Percentiles rank a stretch among this genome's conserved stretches.
Evolutionary conservation across 1,140 invertebrate species (phyloP).

Genomic region (Galleria mellonella): DNA sequence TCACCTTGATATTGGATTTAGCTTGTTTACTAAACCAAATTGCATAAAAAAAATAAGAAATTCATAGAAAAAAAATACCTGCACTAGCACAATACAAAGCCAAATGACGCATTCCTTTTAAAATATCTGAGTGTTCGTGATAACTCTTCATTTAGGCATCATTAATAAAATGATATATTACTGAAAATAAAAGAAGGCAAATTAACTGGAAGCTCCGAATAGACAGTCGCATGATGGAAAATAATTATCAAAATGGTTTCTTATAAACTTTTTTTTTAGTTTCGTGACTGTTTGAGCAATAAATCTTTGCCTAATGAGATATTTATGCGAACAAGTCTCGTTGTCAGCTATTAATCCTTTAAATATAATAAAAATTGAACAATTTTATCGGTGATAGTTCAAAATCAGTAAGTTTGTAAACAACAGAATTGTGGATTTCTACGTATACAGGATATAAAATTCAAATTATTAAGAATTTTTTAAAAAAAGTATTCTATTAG

Average conservation of each 20-base stretch:
- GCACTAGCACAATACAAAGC: too few relatives aligned
- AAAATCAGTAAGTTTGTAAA: conserved; percentile 18
- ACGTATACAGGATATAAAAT: too few relatives aligned
- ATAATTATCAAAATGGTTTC: conserved; percentile 64
- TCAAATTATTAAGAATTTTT: too few relatives aligned
- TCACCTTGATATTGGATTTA: too few relatives aligned
- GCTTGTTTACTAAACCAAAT: too few relatives aligned
- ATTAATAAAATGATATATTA: conserved; percentile 69
- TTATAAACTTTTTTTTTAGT: conserved; percentile 58
- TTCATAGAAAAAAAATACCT: too few relatives aligned
- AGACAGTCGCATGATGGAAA: conserved; percentile 70
- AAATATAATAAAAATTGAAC: background rate
- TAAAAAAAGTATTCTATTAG: too few relatives aligned
- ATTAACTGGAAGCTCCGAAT: conserved; percentile 56
- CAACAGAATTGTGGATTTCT: too few relatives aligned
- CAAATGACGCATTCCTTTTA: background rate
- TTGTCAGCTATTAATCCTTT: conserved; percentile 61
- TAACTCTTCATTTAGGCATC: conserved; percentile 56
- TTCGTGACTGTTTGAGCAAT: conserved; percentile 61
- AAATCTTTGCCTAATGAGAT: conserved; percentile 70
- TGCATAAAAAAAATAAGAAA: too few relatives aligned
- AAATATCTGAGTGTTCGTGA: conserved; percentile 33
- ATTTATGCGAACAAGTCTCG: conserved; percentile 58
- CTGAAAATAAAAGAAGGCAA: conserved; percentile 51
- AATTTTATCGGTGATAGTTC: conserved; percentile 12